Percentiles rank a stretch among this genome's conserved stretches.
Conservation (phyloP, 2,113 vertebrate genomes). For the Phoxinus phoxinus region DNA sequence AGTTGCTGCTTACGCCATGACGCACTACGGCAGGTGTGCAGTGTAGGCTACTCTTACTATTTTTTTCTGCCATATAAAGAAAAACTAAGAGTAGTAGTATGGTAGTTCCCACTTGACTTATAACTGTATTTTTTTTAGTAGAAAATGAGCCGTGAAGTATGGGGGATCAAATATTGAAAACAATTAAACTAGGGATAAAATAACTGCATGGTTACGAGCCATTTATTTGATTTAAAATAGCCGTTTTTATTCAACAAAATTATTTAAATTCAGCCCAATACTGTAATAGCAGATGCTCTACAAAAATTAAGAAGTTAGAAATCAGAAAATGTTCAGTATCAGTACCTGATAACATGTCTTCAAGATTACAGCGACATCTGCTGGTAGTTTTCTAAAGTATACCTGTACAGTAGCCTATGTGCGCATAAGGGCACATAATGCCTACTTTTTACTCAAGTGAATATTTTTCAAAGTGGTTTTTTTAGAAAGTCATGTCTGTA, state of each 20-base stretch:
- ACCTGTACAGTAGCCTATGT: neutral
- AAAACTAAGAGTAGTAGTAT: too few relatives aligned
- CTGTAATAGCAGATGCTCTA: neutral
- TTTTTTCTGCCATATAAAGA: too few relatives aligned
- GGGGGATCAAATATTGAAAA: too few relatives aligned
- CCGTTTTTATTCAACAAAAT: neutral
- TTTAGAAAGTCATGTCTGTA: neutral
- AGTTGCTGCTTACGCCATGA: constrained; percentile 31
- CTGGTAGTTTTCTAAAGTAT: neutral
- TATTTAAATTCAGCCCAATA: neutral
- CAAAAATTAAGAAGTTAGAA: neutral
- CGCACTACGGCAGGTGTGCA: constrained; percentile 41
- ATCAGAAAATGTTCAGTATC: neutral
- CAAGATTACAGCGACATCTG: neutral
- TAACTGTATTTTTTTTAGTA: too few relatives aligned
- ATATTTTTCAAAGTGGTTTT: neutral
- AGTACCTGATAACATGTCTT: neutral
- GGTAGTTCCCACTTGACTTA: too few relatives aligned
- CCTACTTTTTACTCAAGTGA: neutral
- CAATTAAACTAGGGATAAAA: neutral
- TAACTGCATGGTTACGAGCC: neutral
- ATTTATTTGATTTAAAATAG: neutral
- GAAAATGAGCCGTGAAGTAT: too few relatives aligned
- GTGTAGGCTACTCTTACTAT: too few relatives aligned
- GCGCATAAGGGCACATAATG: neutral